Evolutionary conservation across 1,140 invertebrate species (phyloP).

Genomic region (Coelopa frigida): DNA sequence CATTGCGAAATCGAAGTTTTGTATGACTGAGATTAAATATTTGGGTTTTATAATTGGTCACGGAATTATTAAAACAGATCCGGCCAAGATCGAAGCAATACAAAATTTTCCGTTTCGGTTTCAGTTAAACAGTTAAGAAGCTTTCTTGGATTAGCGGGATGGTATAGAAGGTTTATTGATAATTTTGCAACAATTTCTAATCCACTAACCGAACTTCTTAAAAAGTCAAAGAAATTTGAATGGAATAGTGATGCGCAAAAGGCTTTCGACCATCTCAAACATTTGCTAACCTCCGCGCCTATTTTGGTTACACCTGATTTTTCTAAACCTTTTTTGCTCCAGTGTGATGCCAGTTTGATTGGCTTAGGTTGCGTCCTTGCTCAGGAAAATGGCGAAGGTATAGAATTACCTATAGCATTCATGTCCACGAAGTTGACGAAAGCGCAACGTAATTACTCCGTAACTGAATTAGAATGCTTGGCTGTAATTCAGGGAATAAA

Average conservation of each 20-base stretch:
- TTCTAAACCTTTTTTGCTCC: conserved; percentile 27
- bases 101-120: conserved; percentile 16
- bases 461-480: conserved; percentile 44
- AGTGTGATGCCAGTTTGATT: conserved; percentile 35
- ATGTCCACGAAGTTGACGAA: conserved; percentile 20
- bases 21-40: conserved; percentile 16
- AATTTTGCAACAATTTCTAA: conserved; percentile 8
- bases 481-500: conserved; percentile 42
- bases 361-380: conserved; percentile 35
- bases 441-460: conserved; percentile 16
- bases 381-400: conserved; percentile 23
- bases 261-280: conserved; percentile 32
- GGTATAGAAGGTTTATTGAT: conserved; percentile 9
- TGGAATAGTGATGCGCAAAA: conserved; percentile 28
- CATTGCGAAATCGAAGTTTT: conserved; percentile 44
- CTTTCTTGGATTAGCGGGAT: conserved; percentile 10
- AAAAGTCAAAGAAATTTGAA: conserved; percentile 3
- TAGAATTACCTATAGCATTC: conserved; percentile 30
- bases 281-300: conserved; percentile 27
- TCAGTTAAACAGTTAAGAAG: conserved; percentile 15
- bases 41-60: conserved; percentile 12
- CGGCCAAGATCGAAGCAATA: conserved; percentile 19
- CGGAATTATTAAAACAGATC: conserved; percentile 11
- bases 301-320: conserved; percentile 33
- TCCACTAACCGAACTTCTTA: conserved; percentile 9